Percentiles rank a stretch among this genome's conserved stretches.
These are phyloP conservation scores for Poeciliopsis presidionis DNA, from an alignment of 2,797 vertebrate genomes.

Conservation along the genomic window DNA sequence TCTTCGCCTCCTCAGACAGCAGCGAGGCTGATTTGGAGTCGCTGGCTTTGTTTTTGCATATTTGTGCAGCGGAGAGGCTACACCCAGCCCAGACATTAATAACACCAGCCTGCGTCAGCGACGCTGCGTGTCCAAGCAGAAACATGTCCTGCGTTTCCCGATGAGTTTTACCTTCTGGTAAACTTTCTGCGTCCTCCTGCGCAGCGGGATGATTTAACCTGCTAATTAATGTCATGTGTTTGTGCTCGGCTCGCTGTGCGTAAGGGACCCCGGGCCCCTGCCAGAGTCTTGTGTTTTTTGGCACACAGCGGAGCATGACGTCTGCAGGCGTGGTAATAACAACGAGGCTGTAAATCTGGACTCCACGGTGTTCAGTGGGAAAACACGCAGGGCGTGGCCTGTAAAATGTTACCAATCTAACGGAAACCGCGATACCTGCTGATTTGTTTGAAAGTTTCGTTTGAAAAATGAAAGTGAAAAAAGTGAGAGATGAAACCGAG, in stretches of 20 bases:
- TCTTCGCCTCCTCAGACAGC: conserved; percentile 26
- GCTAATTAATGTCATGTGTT: conserved; percentile 60
- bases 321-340: conserved; percentile 82
- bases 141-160: background rate
- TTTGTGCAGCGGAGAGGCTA: conserved; percentile 62
- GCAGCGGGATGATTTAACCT: conserved; percentile 27
- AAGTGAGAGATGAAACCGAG: conserved; percentile 44
- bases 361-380: conserved; percentile 30
- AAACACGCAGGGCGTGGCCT: conserved; percentile 37
- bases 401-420: conserved; percentile 16
- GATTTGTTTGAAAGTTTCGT: conserved; percentile 39
- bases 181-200: conserved; percentile 3
- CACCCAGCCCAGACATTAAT: conserved; percentile 67
- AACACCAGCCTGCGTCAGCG: conserved; percentile 58
- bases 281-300: conserved; percentile 77
- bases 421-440: conserved; percentile 32
- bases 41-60: conserved; percentile 72
- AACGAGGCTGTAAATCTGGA: conserved; percentile 77
- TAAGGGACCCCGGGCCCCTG: conserved; percentile 50
- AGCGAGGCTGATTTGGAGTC: conserved; percentile 54
- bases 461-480: conserved; percentile 2
- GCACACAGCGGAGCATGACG: conserved; percentile 68
- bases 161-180: conserved; percentile 1
- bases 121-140: conserved; percentile 17
- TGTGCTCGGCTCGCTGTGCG: conserved; percentile 42